Percentiles rank a stretch among this genome's conserved stretches.
phyloP scores from a whole-genome alignment of 2,888 invertebrate genomes.

The Cartodere bifasciata region DNA sequence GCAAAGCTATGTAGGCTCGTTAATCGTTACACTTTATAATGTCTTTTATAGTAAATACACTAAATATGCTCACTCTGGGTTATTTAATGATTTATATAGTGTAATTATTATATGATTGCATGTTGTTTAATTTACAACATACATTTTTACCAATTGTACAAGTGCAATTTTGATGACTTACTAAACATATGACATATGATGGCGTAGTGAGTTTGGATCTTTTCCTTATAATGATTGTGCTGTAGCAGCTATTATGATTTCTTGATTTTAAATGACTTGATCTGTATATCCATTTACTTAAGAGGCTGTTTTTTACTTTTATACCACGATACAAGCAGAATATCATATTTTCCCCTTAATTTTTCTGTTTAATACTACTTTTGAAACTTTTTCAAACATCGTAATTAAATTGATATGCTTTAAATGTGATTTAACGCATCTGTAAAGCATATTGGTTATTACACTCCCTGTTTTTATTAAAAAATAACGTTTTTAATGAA shows the following conservation, averaged over 20 bases:
- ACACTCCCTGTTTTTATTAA: no score
- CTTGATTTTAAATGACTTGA: constrained; percentile 28
- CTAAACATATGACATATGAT: constrained; percentile 30
- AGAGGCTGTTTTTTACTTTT: neutral
- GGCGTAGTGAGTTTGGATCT: constrained; percentile 29
- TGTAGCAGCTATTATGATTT: constrained; percentile 28
- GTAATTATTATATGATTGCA: constrained; percentile 30
- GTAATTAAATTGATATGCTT: no score
- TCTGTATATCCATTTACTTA: constrained; percentile 29
- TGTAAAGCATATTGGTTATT: no score
- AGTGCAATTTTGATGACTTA: constrained; percentile 31
- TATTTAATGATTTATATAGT: constrained; percentile 21
- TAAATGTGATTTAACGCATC: no score
- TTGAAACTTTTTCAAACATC: no score
- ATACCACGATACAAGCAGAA: constrained; percentile 5
- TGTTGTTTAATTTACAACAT: constrained; percentile 18
- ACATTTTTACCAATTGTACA: constrained; percentile 15
- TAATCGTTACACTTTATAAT: no score
- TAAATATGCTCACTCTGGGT: no score
- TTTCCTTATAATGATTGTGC: constrained; percentile 31
- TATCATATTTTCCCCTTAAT: no score
- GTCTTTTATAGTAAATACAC: no score
- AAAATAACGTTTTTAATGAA: no score
- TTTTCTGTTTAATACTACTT: no score
- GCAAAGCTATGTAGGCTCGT: constrained; percentile 30